Base-by-base conservation (phyloP, 2,797 vertebrate species). In the Anguilla marmorata region DNA sequence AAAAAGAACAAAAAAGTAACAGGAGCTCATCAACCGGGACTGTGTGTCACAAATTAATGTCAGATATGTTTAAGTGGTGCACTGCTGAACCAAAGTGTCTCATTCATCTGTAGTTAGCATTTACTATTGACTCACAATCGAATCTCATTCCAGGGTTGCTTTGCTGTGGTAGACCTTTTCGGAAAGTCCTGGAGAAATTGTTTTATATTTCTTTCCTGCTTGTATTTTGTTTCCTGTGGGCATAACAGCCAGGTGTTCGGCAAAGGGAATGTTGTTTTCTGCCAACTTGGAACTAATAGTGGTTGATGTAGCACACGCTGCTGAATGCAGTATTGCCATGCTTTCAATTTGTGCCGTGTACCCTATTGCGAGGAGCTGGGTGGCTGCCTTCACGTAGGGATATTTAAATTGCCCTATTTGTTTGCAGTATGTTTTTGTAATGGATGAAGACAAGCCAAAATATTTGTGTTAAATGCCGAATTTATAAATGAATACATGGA, bases 221-320 rank as follows among this genome's bases (percentile, higher is more conserved):
- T 48, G 79, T 72, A 45, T 88, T 90, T 91, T 88, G 90, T 94
- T 95, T 95, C 93, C 94, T 95, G 89, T 93, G 92, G 91, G 93
- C 89, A 91, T 91, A 89, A 79, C 90, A 90, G 88, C 93, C 95
- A 95, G 94, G 94, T 96, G 95, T 95, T 95, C 90, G 92, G 92
- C 94, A 90, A 30, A 52, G 88, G 89, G 93, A 92, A 91, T 92
- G 90, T 92, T 92, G 91, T 93, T 93, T 93, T 90, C 92, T 95
- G 94, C 95, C 95, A 96, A 93, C 89, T 90, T 80, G 72, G 69
- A 85, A 91, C 91, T 92, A 89, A 89, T 88, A 90, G 90, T 91
- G 85, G n/a, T 93, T 95, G 91, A 91, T 92, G 89, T 86, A 88
- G 91, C 93, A 91, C 85, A 90, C 92, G 92, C 90, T 91, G 89